Evolutionary conservation across 2,797 vertebrate species (phyloP), one percentile per base, ranked within the genome.

Genomic region (Alfaro cultratus): DNA sequence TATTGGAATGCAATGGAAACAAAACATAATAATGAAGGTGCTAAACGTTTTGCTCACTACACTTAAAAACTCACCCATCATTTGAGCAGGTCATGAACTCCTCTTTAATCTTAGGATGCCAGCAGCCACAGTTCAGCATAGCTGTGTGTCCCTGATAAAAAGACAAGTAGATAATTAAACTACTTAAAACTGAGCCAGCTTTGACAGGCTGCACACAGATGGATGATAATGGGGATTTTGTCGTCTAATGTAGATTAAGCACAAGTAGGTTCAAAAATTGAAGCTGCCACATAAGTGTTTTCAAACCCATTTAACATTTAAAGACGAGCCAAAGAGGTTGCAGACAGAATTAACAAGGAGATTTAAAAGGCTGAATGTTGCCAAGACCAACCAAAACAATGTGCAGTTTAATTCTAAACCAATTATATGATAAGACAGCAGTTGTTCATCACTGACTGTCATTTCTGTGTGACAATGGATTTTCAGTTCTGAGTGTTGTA

Each of bases 1-100:
- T 29, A 34, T 34, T 47, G 36, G 23, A 49, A 79, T n/a, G 64
- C 1, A 75, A 49, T 16, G 71, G 26, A 16, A 18, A 10, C 29
- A 79, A n/a, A 75, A 60, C 49, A 73, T 29, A 79, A 74, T 23
- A 80, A 9, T 1, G 2, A 49, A 23, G 60, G n/a, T n/a, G 31
- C 31, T 26, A 47, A n/a, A 53, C 31, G 18, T 36, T 73, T 10
- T 49, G 15, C 8, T 9, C n/a, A 39, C 11, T 70, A 34, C 26
- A 47, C 41, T 23, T 55, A 73, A 53, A 77, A 71, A 97, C 98
- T 96, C 88, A 99, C 98, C 98, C 98, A 81, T 99, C 99, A 87
- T 98, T 99, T 85, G 99, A 99, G 92, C 99, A 99, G 1, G 98
- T 99, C 95, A 99, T 95, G 94, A 99, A 99, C 92, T 99, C 98